A percentile compares a stretch with the other conserved stretches of the same genome.
phyloP scores from a whole-genome alignment of 2,888 invertebrate species.

The Alentia gelatinosa region DNA sequence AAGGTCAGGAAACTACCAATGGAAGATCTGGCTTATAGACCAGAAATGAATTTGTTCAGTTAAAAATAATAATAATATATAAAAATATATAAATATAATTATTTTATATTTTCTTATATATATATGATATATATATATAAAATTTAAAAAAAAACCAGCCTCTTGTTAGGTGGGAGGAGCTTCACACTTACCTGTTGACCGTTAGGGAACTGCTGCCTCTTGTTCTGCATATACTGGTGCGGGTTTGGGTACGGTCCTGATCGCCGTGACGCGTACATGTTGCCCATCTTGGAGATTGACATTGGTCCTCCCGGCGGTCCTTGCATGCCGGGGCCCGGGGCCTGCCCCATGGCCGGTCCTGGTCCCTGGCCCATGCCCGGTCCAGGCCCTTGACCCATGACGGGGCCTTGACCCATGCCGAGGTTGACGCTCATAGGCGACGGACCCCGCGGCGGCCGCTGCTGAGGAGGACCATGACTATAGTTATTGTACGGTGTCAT shows the following conservation, averaged over 20 bases:
- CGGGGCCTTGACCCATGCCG: slow-evolving; percentile 15
- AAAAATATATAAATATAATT: too few species aligned
- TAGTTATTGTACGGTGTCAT: slow-evolving; percentile 71
- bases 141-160: too few species aligned
- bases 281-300: slow-evolving; percentile 63
- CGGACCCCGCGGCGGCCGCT: slow-evolving; percentile 82
- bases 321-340: slow-evolving; percentile 55
- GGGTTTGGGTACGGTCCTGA: slow-evolving; percentile 93
- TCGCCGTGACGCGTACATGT: slow-evolving; percentile 80
- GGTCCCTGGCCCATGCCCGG: slow-evolving; percentile 14
- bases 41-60: too few species aligned
- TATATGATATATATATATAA: too few species aligned
- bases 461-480: slow-evolving; percentile 82
- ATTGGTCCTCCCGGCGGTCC: slow-evolving; percentile 60
- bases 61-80: too few species aligned
- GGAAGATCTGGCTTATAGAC: too few species aligned
- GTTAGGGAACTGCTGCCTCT: slow-evolving; percentile 83
- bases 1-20: too few species aligned
- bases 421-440: slow-evolving; percentile 41
- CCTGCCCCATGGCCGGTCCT: slow-evolving; percentile 64
- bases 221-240: slow-evolving; percentile 91
- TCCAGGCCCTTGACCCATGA: slow-evolving; percentile 33
- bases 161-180: too few species aligned
- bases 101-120: too few species aligned
- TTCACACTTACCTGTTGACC: slow-evolving; percentile 57